Evolutionary conservation across 2,797 vertebrate species (phyloP), one percentile per base, ranked within the genome.

Genomic region (Mus spretus): DNA sequence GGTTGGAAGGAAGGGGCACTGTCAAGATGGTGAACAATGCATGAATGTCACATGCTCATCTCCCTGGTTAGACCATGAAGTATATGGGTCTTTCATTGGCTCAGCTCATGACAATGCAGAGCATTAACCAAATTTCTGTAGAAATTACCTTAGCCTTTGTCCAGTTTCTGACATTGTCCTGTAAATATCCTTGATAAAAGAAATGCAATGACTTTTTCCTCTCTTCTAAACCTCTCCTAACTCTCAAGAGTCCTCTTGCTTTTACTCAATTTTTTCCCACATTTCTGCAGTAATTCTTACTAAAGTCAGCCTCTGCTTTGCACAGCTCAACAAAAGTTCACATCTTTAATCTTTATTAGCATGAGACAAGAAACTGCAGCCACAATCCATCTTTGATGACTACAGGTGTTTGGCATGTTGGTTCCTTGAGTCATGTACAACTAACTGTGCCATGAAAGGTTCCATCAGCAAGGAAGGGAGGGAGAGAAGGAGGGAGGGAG

Each of bases 401-500:
- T 44, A 44, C 79, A 44, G 81, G 15, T 7, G 8, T 83, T 59
- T 61, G 40, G 24, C 14, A 44, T 63, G 10, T 57, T 57, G 13
- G 79, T 34, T 57, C 53, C 20, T 37, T 57, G 34, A 19, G 26
- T 81, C 79, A 57, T 81, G 79, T 13, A 57, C 24, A 47, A 47
- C n/a, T 61, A 47, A 47, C n/a, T 61, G 57, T 17, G 37, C 24
- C 57, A 63, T 83, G 57, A 83, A 61, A 83, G 26, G 24, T 83
- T 26, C 57, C 37, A 44, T 63, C 7, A 47, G 44, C 44, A 47
- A 34, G 1, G 10, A 19, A 82, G n/a, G 11, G 3, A 40, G 31
- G 15, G 31, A 40, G 50, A n/a, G n/a, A 17, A 1, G 55, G 13
- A 28, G 10, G 11, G 2, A 1, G 10, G 31, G 6, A 74, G 2